Evolutionary conservation across 2,888 invertebrate genomes (phyloP).

Genomic region (Tetrapedia diversipes): DNA sequence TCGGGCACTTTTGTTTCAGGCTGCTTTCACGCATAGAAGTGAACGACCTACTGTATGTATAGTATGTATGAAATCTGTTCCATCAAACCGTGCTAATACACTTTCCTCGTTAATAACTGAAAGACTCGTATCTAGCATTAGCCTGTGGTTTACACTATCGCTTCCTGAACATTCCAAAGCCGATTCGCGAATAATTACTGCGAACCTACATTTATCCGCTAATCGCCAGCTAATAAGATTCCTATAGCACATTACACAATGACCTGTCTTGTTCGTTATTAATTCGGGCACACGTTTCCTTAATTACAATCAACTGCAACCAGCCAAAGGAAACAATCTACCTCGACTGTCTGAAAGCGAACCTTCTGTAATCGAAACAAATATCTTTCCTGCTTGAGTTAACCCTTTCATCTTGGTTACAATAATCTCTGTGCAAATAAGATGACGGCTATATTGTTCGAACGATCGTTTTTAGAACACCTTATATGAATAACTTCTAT

Average conservation of each 20-base stretch:
- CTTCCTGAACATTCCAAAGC: conserved; percentile 9
- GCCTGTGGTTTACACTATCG: conserved; percentile 1
- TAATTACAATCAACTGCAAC: conserved; percentile 19
- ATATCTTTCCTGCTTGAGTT: no score
- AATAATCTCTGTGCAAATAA: no score
- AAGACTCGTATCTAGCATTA: background rate
- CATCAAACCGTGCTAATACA: background rate
- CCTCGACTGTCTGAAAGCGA: background rate
- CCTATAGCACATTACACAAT: background rate
- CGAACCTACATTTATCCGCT: conserved; percentile 1
- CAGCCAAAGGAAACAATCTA: background rate
- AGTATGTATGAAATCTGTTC: background rate
- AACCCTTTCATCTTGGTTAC: no score
- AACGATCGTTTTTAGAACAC: no score
- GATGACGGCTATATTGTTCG: no score
- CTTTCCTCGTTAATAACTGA: conserved; percentile 11
- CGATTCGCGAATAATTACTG: conserved; percentile 19
- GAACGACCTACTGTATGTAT: conserved; percentile 8
- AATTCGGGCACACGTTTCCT: background rate
- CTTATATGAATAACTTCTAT: no score
- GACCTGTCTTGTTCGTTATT: background rate
- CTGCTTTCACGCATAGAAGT: background rate
- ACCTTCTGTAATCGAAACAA: background rate
- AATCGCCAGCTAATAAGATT: conserved; percentile 7
- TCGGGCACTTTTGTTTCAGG: background rate